phyloP scores from a whole-genome alignment of 2,113 vertebrate species.

The Charina bottae region DNA sequence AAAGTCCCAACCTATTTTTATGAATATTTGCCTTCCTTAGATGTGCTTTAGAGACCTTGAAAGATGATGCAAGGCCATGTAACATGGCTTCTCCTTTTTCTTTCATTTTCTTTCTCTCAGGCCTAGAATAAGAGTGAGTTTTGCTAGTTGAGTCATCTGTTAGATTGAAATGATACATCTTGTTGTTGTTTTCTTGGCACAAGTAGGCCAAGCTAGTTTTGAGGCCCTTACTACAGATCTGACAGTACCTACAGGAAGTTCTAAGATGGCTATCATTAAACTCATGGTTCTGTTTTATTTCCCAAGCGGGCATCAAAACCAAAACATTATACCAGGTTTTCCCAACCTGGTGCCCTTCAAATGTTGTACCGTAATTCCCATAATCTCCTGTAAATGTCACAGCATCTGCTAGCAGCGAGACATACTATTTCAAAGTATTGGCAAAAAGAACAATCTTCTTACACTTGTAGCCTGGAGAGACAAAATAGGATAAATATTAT shows the following conservation, averaged over 20 bases:
- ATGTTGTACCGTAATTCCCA: constrained; percentile 9
- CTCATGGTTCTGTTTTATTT: background rate
- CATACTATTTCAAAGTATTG: background rate
- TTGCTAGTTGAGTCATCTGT: background rate
- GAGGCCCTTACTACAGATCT: background rate
- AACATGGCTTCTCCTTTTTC: background rate
- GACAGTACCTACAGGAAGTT: background rate
- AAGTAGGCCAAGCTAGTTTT: background rate
- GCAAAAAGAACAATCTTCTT: background rate
- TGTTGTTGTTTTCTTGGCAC: background rate
- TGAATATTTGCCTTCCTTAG: background rate
- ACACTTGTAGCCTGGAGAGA: background rate
- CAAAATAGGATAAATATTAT: background rate
- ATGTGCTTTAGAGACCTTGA: background rate
- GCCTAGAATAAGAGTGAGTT: background rate
- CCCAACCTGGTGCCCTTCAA: background rate
- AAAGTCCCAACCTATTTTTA: background rate
- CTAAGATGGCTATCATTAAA: background rate
- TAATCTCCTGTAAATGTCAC: background rate
- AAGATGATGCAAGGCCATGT: background rate
- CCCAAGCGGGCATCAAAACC: background rate
- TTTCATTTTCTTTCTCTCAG: background rate
- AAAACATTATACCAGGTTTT: background rate
- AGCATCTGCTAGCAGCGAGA: constrained; percentile 5
- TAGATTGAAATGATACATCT: background rate